Evolutionary conservation across 2,113 vertebrate species (phyloP), one percentile per base, ranked within the genome.

Genomic region (Tamias sibiricus): DNA sequence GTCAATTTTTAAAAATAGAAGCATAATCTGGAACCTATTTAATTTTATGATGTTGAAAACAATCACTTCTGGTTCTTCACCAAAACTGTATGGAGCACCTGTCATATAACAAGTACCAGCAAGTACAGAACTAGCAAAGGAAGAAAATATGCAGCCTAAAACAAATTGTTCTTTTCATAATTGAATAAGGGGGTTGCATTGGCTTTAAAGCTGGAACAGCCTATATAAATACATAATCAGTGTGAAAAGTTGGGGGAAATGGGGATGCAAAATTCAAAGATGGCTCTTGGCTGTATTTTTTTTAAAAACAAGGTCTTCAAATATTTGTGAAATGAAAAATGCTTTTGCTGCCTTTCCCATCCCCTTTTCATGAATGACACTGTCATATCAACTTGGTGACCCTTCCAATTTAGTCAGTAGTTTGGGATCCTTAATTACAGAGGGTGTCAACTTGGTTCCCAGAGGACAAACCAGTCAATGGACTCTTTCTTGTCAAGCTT

Each of bases 1-100:
- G 40, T 69, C 64, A 74, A 40, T 44, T 95, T 97, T 88, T 80
- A 42, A 94, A 96, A 97, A 95, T 2, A 94, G 97, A 94, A 89
- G 68, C 49, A 77, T 71, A 81, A 87, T 95, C 71, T 92, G 76
- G 59, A 90, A 95, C 30, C 47, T 42, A 77, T 35, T 82, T 96
- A 44, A 91, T 86, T 54, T 95, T 93, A 49, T 88, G n/a, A 81
- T 94, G 74, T 69, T 95, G 91, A 84, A 96, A 97, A 90, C 16
- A 49, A 84, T 94, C 57, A 71, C 44, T 77, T 77, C 40, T 44
- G 20, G 54, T 66, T 90, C 95, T 81, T 77, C 19, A 68, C n/a
- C 42, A n/a, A 80, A 80, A 84, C 82, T 90, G 8, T 28, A n/a
- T 4, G 6, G 71, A 89, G 32, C 40, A 75, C 30, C 8, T 76